These are phyloP conservation scores for Eudorcas thomsonii DNA, from an alignment of 2,113 vertebrate genomes.

Conservation along the genomic window DNA sequence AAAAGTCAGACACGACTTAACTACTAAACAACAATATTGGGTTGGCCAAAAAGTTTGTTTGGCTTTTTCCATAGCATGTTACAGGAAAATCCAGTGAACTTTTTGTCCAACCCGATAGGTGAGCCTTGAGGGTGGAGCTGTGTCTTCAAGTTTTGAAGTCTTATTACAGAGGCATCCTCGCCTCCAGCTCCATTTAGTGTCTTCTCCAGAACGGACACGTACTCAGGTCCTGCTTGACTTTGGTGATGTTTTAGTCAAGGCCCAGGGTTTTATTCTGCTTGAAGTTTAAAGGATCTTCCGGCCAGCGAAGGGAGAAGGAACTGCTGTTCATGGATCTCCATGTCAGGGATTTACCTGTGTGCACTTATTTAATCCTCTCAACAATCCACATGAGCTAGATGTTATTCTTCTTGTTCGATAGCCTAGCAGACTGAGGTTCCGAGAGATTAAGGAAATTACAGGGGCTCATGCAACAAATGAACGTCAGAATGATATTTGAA, in stretches of 20 bases:
- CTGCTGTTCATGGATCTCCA: rapidly evolving
- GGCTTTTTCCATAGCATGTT: background rate
- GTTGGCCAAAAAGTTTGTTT: background rate
- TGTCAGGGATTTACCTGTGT: background rate
- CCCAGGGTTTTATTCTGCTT: background rate
- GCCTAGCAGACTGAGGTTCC: background rate
- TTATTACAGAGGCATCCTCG: background rate
- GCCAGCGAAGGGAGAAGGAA: background rate
- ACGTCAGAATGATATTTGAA: background rate
- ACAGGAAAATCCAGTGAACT: background rate
- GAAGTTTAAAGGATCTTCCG: background rate
- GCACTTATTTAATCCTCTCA: background rate
- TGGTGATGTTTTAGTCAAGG: background rate
- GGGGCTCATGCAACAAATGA: background rate
- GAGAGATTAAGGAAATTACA: background rate
- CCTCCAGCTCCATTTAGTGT: background rate
- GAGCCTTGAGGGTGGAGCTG: background rate
- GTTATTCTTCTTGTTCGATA: background rate
- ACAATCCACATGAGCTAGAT: background rate
- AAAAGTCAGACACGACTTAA: background rate
- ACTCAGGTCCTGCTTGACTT: background rate
- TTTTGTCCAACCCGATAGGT: background rate
- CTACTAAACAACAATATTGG: background rate
- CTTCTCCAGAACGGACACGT: background rate
- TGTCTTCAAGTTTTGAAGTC: background rate